Evolutionary conservation across 1,140 invertebrate species (phyloP), one percentile per base, ranked within the genome.

Genomic region (Atta texana): DNA sequence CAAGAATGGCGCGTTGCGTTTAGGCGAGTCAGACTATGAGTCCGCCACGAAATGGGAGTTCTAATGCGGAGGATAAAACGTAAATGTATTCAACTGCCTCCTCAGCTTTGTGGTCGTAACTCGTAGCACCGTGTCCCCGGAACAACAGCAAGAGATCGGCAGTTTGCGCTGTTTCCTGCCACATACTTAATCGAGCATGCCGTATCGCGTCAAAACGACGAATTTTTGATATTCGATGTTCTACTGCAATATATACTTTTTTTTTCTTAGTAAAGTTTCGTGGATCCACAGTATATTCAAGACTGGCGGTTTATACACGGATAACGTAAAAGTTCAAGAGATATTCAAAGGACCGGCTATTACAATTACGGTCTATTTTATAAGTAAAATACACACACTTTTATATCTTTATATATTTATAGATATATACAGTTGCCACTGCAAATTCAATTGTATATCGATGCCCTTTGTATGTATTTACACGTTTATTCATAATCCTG

Each of bases 21-120:
- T 99, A 55, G 97, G 97, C 39, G 97, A 97, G 77, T 96, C 96
- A 77, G 97, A 98, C 92, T 96, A 97, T 91, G 87, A 97, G 81
- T 96, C 96, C 80, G 98, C 98, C 90, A 99, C 98, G 85, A 98
- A 98, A 94, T 99, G 98, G 98, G 98, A 99, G 96, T 99, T 98
- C 95, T 99, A 98, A 97, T 89, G 61, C 39, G 39, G 21, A 34
- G 14, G 24, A 61, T 34, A 5, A 74, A n/a, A 63, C 31, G 16
- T 59, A 77, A 77, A 64, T 71, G 8, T 84, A 84, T 59, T 84
- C 55, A 39, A 75, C 80, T 63, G 80, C 16, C 68, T 82, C 57
- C 28, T 86, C 44, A 86, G 85, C 63, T 86, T 82, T 82, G 4
- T 68, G 66, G 53, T 86, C 78, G 34, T 86, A 86, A 71, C 44